Base-by-base conservation (phyloP, 2,888 invertebrate genomes). In the Tenthredo notha region DNA sequence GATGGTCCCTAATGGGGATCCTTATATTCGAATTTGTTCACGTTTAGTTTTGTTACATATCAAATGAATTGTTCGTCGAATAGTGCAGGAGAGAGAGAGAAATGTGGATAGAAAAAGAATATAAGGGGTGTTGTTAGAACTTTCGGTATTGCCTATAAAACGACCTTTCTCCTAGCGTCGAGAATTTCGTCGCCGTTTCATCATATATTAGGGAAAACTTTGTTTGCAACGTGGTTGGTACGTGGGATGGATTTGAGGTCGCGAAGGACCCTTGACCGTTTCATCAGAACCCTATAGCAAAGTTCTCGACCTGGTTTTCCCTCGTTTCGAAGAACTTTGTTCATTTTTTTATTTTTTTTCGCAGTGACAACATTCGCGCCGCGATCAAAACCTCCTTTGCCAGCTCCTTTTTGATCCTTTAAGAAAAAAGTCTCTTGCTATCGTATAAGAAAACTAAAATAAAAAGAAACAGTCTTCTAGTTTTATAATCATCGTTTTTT, bases 251-350 rank as follows among this genome's bases (percentile, higher is more conserved):
- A 80, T 80, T 80, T 61, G 80, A 80, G 80, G 80, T 80, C 40
- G 80, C 21, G 61, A 37, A 58, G 80, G 61, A 61, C 40, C 80
- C 80, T 80, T 80, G 80, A 80, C 80, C 80, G 61, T 80, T 80
- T 80, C 80, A 80, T 80, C 80, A 80, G 61, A 80, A 61, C 58
- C 61, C 25, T 29, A 12, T 61, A 61, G 33, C 40, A 43, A 80
- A 80, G 61, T 80, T 61, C 80, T 80, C 80, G 80, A 80, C 80
- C 61, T 80, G 21, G 61, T 58, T 77, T 77, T 2, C 77, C 33
- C 77, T 77, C 50, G n/a, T 61, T 58, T 21, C 58, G n/a, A 10
- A n/a, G 21, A 80, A 80, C 21, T 80, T 80, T 58, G 80, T 80
- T 80, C 80, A 80, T 80, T 61, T 61, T 80, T 80, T 80, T 80